Conservation (phyloP, 2,797 vertebrate species). For the Ctenopoma kingsleyae region DNA sequence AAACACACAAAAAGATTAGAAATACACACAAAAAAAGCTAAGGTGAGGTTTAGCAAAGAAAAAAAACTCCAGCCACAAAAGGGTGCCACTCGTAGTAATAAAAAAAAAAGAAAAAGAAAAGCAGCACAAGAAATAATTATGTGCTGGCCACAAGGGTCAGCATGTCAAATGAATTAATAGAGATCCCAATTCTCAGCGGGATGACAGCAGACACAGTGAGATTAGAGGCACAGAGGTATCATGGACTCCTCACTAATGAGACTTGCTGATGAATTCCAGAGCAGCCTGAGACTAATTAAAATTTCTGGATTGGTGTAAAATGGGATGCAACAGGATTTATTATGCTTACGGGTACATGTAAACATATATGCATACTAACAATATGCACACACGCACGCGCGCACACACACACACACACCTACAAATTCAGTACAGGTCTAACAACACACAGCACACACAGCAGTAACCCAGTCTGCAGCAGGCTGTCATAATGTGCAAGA, state of each 20-base stretch:
- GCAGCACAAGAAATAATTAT: constrained; percentile 42
- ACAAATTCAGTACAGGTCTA: constrained; percentile 19
- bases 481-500: constrained; percentile 39
- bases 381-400: neutral
- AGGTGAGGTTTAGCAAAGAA: too few species aligned
- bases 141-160: constrained; percentile 45
- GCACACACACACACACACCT: constrained; percentile 3
- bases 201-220: constrained; percentile 49
- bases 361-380: constrained; percentile 19
- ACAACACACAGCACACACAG: constrained; percentile 15
- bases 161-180: constrained; percentile 63
- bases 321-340: constrained; percentile 31
- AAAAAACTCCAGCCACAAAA: neutral
- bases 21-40: neutral
- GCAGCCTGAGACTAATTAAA: constrained; percentile 68
- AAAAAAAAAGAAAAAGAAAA: constrained; percentile 1
- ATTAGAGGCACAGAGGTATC: constrained; percentile 61
- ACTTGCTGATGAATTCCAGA: constrained; percentile 60
- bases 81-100: neutral
- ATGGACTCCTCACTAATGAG: constrained; percentile 67
- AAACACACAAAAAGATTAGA: constrained; percentile 28
- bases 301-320: constrained; percentile 46
- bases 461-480: constrained; percentile 22
- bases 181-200: constrained; percentile 57
- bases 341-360: constrained; percentile 19